Evolutionary conservation across 2,888 invertebrate genomes (phyloP), one percentile per base, ranked within the genome.

Genomic region (Rhagium mordax): DNA sequence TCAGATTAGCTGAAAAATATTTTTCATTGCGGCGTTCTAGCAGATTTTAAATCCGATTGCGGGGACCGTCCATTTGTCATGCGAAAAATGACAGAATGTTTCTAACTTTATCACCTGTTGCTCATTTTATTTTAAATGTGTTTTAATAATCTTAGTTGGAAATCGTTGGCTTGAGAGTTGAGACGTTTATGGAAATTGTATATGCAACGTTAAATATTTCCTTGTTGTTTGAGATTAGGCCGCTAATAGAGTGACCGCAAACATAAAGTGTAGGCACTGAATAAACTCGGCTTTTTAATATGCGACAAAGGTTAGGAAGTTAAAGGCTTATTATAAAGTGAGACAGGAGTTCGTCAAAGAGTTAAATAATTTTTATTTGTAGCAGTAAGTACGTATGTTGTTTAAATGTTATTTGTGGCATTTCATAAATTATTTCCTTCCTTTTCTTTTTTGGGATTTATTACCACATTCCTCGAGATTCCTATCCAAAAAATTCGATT

Each of bases 21-120:
- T 64, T 64, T 64, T 51, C 49, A 24, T 41, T 24, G 49, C 51
- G 51, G 47, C 21, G 61, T 41, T 47, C 47, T 20, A 8, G 47
- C 61, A 15, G 61, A 61, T 61, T 48, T 16, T 27, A 53, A 65
- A 65, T 65, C 65, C 6, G 65, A 59, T 59, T 24, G 59, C n/a
- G 33, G 15, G 5, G 16, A 16, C 59, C 65, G 33, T n/a, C 33
- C 41, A 53, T 65, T 53, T 20, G 33, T 51, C 65, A 65, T 65
- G 65, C 53, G 65, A 65, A 65, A 51, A 33, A 53, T 33, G 53
- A 15, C 33, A 5, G n/a, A 29, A 53, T 49, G 51, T 64, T 64
- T 51, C 29, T 33, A 41, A 53, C 33, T 53, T 65, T 53, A 65
- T 65, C 65, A 65, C 53, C 65, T 53, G 65, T 65, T 65, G 51